phyloP scores from a whole-genome alignment of 2,888 invertebrate species.

The Acronicta psi region DNA sequence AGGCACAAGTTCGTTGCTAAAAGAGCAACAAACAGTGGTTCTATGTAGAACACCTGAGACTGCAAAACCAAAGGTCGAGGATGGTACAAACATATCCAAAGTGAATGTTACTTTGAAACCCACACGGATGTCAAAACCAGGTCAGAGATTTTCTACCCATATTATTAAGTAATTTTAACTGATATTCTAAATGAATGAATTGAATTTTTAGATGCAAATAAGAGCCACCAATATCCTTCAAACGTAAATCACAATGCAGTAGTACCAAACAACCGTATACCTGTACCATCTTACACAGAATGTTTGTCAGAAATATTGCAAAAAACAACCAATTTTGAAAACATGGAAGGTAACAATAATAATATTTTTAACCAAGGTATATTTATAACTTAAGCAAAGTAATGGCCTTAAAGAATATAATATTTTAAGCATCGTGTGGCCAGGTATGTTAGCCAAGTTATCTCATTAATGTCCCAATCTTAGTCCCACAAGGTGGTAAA shows the following conservation, averaged over 20 bases:
- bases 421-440: too few relatives aligned
- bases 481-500: too few relatives aligned
- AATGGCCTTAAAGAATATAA: too few relatives aligned
- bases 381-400: too few relatives aligned
- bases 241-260: neutral
- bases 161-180: too few relatives aligned
- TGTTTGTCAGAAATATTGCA: constrained; percentile 78
- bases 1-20: constrained; percentile 23
- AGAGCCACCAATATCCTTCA: constrained; percentile 39
- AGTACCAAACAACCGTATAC: neutral
- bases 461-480: too few relatives aligned
- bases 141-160: neutral
- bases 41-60: constrained; percentile 20
- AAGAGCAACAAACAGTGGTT: constrained; percentile 43
- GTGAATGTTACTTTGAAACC: neutral
- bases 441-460: too few relatives aligned
- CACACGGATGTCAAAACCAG: neutral
- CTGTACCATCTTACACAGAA: constrained; percentile 70
- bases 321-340: constrained; percentile 79
- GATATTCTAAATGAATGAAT: too few relatives aligned
- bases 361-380: too few relatives aligned
- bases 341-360: constrained; percentile 59
- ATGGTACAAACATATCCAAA: constrained; percentile 22
- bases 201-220: constrained; percentile 18
- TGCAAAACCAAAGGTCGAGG: constrained; percentile 3